A percentile compares a stretch with the other conserved stretches of the same genome.
Evolutionary conservation across 2,113 vertebrate species (phyloP).

Genomic region (Peromyscus californicus): DNA sequence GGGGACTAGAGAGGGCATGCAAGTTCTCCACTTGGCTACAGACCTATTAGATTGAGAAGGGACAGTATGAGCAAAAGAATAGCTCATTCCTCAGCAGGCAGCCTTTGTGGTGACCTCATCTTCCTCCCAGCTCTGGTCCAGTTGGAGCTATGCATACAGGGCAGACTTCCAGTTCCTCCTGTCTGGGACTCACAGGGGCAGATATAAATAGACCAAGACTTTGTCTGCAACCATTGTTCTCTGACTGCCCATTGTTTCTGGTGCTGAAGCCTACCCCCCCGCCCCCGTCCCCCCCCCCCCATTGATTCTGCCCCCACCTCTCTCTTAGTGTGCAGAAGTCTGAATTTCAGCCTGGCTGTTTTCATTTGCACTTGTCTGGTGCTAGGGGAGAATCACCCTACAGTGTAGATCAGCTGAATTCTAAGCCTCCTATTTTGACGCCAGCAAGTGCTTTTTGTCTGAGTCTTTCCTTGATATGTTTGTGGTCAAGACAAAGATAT

Average conservation of each 20-base stretch:
- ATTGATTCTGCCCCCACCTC: background rate
- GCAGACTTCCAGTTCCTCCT: slow-evolving; percentile 84
- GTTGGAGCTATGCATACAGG: slow-evolving; percentile 74
- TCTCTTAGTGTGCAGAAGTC: background rate
- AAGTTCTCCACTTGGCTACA: background rate
- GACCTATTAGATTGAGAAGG: slow-evolving; percentile 45
- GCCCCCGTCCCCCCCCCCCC: too few species aligned
- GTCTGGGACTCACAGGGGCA: slow-evolving; percentile 81
- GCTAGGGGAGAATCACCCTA: background rate
- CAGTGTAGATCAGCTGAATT: background rate
- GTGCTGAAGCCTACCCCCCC: background rate
- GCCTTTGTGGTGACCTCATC: slow-evolving; percentile 75
- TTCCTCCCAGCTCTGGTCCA: slow-evolving; percentile 74
- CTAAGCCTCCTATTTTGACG: background rate
- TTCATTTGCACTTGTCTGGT: background rate
- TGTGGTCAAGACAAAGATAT: slow-evolving; percentile 47
- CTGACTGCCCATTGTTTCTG: slow-evolving; percentile 81
- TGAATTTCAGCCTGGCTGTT: background rate
- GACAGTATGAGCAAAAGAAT: background rate
- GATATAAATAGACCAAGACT: slow-evolving; percentile 84
- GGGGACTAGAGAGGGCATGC: background rate
- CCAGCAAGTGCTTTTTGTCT: slow-evolving; percentile 31
- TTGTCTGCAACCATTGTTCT: slow-evolving; percentile 80
- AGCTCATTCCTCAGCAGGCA: slow-evolving; percentile 58
- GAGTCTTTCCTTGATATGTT: background rate